Evolutionary conservation across 2,888 invertebrate genomes (phyloP).

Genomic region (Orthosia gracilis): DNA sequence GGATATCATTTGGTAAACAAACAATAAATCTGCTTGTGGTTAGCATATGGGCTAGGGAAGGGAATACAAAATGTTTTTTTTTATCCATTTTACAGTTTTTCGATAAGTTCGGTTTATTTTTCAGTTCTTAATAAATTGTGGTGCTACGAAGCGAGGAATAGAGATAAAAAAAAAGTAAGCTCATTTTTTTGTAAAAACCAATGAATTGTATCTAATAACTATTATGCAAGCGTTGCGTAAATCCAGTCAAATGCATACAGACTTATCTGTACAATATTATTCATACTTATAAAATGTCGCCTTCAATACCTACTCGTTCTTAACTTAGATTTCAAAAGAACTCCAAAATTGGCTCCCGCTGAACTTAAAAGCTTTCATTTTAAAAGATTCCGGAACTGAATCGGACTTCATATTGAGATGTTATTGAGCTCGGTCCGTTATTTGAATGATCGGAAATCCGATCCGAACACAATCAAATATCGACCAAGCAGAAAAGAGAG

Average conservation of each 20-base stretch:
- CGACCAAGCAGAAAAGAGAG: constrained; percentile 32
- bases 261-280: not conserved
- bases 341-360: constrained; percentile 24
- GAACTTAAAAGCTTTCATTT: constrained; percentile 36
- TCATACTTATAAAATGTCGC: not conserved
- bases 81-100: not conserved
- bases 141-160: not conserved
- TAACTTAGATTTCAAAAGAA: constrained; percentile 9
- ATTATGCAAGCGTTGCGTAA: no score
- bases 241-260: no score
- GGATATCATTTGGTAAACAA: constrained; percentile 47
- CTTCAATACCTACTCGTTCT: not conserved
- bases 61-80: constrained; percentile 12
- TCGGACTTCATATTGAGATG: constrained; percentile 40
- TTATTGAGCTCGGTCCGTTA: constrained; percentile 42
- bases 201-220: no score
- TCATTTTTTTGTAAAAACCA: no score
- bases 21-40: constrained; percentile 52
- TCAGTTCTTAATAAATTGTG: not conserved
- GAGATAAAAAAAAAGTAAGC: no score
- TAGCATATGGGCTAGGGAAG: constrained; percentile 30
- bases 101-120: not conserved
- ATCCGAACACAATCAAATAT: constrained; percentile 43
- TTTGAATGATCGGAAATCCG: constrained; percentile 35
- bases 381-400: constrained; percentile 34